Percentiles rank a stretch among this genome's conserved stretches.
Evolutionary conservation across 2,888 invertebrate species (phyloP).

Genomic region (Diachrysia chrysitis): DNA sequence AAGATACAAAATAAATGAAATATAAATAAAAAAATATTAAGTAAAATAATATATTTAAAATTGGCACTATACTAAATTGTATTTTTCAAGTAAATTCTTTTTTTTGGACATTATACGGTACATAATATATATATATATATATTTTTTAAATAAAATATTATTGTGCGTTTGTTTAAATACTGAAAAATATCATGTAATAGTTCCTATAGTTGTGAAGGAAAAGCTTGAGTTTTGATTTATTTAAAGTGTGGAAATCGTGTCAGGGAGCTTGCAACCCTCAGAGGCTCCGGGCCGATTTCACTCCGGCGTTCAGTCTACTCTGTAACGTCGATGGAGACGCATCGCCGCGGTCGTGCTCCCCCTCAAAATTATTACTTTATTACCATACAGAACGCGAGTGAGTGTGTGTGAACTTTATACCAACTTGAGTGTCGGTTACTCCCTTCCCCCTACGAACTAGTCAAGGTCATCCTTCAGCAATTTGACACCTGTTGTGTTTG

Average conservation of each 20-base stretch:
- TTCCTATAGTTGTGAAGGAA: conserved; percentile 18
- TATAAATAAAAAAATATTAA: too few relatives aligned
- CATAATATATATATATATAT: too few relatives aligned
- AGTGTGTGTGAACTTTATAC: conserved; percentile 77
- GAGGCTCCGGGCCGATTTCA: conserved; percentile 69
- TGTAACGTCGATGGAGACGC: conserved; percentile 70
- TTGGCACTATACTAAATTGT: too few relatives aligned
- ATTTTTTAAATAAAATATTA: too few relatives aligned
- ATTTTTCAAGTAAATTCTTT: too few relatives aligned
- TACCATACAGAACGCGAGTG: conserved; percentile 78
- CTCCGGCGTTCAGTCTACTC: conserved; percentile 77
- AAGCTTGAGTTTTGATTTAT: conserved; percentile 44
- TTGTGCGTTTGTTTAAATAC: too few relatives aligned
- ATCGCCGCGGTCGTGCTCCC: conserved; percentile 59
- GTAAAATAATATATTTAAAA: too few relatives aligned
- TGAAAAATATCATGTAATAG: too few relatives aligned
- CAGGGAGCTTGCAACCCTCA: conserved; percentile 75
- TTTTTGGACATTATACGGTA: too few relatives aligned
- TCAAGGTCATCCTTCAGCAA: conserved; percentile 80
- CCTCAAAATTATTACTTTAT: conserved; percentile 63
- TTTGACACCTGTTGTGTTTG: conserved; percentile 85
- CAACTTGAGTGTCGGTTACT: conserved; percentile 72
- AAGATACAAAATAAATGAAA: too few relatives aligned
- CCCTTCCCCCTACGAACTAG: conserved; percentile 67
- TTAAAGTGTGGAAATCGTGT: conserved; percentile 62